Base-by-base conservation (phyloP, 2,888 invertebrate genomes). In the Pristionchus fissidentatus region DNA sequence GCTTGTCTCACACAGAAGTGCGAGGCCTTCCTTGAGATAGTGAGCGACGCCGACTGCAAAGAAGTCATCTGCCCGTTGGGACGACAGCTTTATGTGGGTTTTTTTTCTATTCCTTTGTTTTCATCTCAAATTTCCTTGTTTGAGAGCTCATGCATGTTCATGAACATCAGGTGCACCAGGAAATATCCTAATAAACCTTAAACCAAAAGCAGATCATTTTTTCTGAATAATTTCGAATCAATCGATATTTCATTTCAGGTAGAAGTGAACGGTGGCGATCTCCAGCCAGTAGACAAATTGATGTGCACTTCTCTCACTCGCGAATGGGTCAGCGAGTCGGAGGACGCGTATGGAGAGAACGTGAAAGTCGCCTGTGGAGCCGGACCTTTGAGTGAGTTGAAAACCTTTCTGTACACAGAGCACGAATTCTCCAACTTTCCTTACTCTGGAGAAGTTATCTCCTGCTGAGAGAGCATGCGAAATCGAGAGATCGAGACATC, bases 281-380 rank as follows among this genome's bases (percentile, higher is more conserved):
- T 81, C 0, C 81, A 81, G n/a, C 81, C 81, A 29, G 81, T 81
- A 3, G 81, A 81, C 38, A 49, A 55, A 22, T 46, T 81, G n/a
- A 32, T 35, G 81, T 81, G 81, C 46, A 81, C 81, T 22, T 81
- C 81, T 19, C 81, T 81, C 19, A 66, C 62, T 32, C 41, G 66
- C 22, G 81, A 81, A 35, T 81, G 81, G 81, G 49, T 81, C 1
- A 62, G 62, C 19, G 81, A 81, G n/a, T 81, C 81, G 32, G 81
- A 81, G 35, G 81, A 81, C 35, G 81, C 81, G 5, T 81, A 62
- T 26, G 81, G 81, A 13, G 81, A 81, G 66, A 81, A 81, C 29
- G 81, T 81, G 49, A 81, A 81, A n/a, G 81, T 81, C 19, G 81
- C 81, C 19, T 81, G 81, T 32, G 81, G 81, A 81, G 81, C 49